Evolutionary conservation across 2,113 vertebrate species (phyloP).

Genomic region (Zapornia atra): DNA sequence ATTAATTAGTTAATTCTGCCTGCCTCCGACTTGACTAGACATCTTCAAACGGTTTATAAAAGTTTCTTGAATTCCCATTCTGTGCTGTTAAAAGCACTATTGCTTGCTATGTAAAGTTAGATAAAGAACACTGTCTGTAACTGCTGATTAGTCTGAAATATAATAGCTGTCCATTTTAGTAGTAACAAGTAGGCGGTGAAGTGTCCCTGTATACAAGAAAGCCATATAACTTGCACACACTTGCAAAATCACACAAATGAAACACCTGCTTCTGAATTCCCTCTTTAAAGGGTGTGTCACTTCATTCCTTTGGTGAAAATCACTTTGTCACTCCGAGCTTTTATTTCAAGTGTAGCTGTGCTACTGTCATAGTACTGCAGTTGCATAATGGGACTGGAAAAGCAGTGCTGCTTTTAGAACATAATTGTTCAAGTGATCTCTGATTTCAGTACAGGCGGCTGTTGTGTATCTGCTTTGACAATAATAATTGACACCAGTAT

Average conservation of each 20-base stretch:
- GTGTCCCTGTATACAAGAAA: neutral
- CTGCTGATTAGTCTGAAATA: constrained; percentile 1
- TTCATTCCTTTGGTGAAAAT: neutral
- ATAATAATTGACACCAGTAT: constrained; percentile 14
- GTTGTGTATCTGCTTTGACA: constrained; percentile 32
- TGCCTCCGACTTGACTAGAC: neutral
- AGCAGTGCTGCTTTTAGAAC: constrained; percentile 51
- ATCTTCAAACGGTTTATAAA: neutral
- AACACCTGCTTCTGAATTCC: neutral
- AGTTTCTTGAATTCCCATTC: neutral
- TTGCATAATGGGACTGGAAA: constrained; percentile 24
- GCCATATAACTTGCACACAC: neutral
- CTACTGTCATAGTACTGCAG: neutral
- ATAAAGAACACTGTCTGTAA: constrained; percentile 1
- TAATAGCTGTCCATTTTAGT: neutral
- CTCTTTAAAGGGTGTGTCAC: neutral
- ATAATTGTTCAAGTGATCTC: constrained; percentile 32
- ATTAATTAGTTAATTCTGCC: neutral
- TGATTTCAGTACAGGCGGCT: neutral
- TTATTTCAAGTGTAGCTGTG: neutral
- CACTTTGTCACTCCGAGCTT: neutral
- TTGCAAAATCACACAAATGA: neutral
- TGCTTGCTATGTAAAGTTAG: neutral
- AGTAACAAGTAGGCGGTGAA: neutral
- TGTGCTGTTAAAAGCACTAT: neutral